Percentiles rank a stretch among this genome's conserved stretches.
Conservation (phyloP, 2,797 vertebrate genomes). For the Acestrorhynchus altus region DNA sequence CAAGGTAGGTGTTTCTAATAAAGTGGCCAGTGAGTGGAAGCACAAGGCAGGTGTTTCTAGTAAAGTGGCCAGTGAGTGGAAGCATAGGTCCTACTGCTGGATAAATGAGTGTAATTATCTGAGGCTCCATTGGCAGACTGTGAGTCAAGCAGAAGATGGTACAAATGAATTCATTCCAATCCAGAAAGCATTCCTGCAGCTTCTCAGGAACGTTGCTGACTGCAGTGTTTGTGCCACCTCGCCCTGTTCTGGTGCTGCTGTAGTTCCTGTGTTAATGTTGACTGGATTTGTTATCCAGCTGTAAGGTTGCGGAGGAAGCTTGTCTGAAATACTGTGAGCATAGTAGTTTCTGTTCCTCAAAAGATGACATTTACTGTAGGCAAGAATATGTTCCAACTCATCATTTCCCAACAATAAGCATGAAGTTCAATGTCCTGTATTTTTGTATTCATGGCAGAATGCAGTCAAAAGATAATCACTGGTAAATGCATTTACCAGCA, state of each 20-base stretch:
- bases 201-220: background rate
- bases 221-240: conserved; percentile 12
- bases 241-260: background rate
- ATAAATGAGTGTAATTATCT: conserved; percentile 60
- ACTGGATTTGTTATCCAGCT: background rate
- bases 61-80: background rate
- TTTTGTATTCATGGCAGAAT: conserved; percentile 7
- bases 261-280: conserved; percentile 9
- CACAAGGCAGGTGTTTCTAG: background rate
- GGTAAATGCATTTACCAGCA: too few relatives aligned
- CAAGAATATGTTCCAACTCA: background rate
- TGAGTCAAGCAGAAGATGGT: conserved; percentile 65
- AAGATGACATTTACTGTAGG: conserved; percentile 13
- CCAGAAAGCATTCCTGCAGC: background rate
- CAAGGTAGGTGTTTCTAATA: too few relatives aligned
- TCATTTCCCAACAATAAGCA: background rate
- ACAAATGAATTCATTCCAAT: background rate
- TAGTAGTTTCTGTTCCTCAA: background rate
- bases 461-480: conserved; percentile 44
- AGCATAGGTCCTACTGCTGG: conserved; percentile 57
- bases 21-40: background rate
- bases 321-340: background rate
- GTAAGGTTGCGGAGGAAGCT: background rate
- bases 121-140: conserved; percentile 56
- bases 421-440: background rate